Evolutionary conservation across 2,888 invertebrate genomes (phyloP).

Genomic region (Anaspis maculata): DNA sequence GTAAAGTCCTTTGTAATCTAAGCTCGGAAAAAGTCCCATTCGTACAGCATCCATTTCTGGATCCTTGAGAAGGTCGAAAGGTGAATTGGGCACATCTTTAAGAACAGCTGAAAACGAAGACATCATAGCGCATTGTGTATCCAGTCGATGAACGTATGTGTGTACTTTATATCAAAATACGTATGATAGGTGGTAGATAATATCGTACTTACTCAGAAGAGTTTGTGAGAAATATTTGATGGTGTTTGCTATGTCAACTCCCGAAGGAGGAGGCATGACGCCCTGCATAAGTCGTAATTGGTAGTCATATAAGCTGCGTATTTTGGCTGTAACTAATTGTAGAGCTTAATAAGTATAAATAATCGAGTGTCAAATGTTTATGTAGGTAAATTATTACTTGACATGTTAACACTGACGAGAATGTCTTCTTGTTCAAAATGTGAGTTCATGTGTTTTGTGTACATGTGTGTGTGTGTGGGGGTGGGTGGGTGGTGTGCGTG

Average conservation of each 20-base stretch:
- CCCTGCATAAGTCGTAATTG: slow-evolving; percentile 88
- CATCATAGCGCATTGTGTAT: slow-evolving; percentile 1
- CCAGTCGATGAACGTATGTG: slow-evolving; percentile 1
- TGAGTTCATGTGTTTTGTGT: slow-evolving; percentile 6
- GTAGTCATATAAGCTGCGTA: slow-evolving; percentile 93
- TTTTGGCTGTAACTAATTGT: slow-evolving; percentile 96
- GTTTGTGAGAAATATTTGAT: slow-evolving; percentile 98
- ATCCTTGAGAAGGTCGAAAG: slow-evolving; percentile 82
- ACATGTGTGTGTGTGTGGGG: no score
- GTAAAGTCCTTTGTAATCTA: slow-evolving; percentile 94
- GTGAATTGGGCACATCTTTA: slow-evolving; percentile 92
- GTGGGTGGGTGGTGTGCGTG: no score
- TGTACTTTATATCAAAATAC: slow-evolving; percentile 4
- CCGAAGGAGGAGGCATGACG: slow-evolving; percentile 85
- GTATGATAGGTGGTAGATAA: not conserved
- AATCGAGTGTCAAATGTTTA: slow-evolving; percentile 4
- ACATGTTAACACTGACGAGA: slow-evolving; percentile 8
- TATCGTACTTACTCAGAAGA: slow-evolving; percentile 69
- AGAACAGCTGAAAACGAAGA: slow-evolving; percentile 64
- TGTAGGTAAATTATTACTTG: not conserved
- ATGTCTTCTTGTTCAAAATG: slow-evolving; percentile 7
- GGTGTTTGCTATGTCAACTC: slow-evolving; percentile 93
- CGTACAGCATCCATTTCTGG: slow-evolving; percentile 79
- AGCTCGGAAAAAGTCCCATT: slow-evolving; percentile 87
- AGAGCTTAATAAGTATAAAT: no score